phyloP scores from a whole-genome alignment of 2,113 vertebrate genomes.

The Tyto alba region DNA sequence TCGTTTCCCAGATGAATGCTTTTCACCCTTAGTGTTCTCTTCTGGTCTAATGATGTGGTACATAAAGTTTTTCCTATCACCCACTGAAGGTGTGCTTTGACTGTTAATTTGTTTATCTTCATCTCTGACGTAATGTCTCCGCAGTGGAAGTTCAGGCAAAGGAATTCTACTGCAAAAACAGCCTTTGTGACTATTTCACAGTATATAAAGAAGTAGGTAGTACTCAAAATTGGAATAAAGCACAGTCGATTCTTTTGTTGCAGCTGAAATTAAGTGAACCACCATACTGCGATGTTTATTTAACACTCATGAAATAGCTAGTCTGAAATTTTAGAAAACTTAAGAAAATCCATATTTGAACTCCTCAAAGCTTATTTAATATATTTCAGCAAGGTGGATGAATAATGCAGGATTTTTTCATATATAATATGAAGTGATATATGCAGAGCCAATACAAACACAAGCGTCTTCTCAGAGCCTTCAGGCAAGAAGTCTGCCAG shows the following conservation, averaged over 20 bases:
- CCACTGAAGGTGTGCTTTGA: neutral
- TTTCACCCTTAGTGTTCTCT: neutral
- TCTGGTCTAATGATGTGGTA: neutral
- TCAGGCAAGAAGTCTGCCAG: neutral
- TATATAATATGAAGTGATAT: neutral
- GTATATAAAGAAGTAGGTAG: neutral
- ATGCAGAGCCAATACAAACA: neutral
- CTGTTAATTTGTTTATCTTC: neutral
- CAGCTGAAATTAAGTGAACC: neutral
- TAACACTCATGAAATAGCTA: neutral
- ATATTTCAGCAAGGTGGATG: neutral
- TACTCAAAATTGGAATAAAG: neutral
- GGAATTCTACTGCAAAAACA: neutral
- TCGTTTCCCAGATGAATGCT: neutral
- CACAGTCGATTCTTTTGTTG: neutral
- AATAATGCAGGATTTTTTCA: neutral
- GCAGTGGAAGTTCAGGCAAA: neutral
- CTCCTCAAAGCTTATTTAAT: neutral
- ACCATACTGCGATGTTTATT: neutral
- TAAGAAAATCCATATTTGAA: neutral
- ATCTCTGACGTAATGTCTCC: neutral
- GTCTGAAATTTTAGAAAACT: neutral
- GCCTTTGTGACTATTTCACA: neutral
- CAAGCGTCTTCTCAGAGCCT: neutral
- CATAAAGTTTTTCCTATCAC: neutral